Base-by-base conservation (phyloP, 1,140 invertebrate genomes). In the Archegozetes longisetosus region DNA sequence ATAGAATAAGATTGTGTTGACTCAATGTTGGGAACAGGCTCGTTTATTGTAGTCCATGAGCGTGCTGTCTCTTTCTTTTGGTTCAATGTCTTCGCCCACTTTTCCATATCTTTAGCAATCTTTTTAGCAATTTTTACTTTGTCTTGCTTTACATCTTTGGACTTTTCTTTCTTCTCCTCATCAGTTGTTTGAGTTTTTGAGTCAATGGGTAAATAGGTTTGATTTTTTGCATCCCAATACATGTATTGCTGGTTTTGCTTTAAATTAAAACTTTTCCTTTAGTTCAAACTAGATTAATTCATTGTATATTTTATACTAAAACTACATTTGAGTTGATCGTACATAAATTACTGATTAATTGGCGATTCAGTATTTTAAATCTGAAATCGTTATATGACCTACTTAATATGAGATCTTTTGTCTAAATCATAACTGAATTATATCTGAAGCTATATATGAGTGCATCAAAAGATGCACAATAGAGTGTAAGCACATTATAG, bases 61-160 rank as follows among this genome's bases (percentile, higher is more conserved):
- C 82, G 81, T 26, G 82, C 80, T 61, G 80, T 84, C 66, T 96
- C 90, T 73, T 97, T 97, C 74, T 93, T 91, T 68, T 96, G 91
- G 73, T 98, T 97, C 55, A 96, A 75, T 4, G 88, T 91, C 69
- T 96, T 92, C 0, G 94, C 94, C 95, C 95, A 98, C 67, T 84
- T 82, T 67, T 89, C 86, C 88, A 92, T 92, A 68, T 92, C 80
- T 73, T 96, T 96, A 0, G 91, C 92, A 66, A 98, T 96, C 73
- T 95, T 94, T 69, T 96, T 95, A 1, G 94, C 94, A 17, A 94
- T 89, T 75, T 95, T 96, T 0, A 91, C 88, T 76, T 97, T 92
- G 65, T 92, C 88, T 55, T 86, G 82, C 65, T 86, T 74, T 48
- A 69, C 66, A 64, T 80, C 83, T 40, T 74, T 40, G 17, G n/a